These are phyloP conservation scores for Pentalonia nigronervosa DNA, from an alignment of 1,140 invertebrate genomes.

Conservation along the genomic window DNA sequence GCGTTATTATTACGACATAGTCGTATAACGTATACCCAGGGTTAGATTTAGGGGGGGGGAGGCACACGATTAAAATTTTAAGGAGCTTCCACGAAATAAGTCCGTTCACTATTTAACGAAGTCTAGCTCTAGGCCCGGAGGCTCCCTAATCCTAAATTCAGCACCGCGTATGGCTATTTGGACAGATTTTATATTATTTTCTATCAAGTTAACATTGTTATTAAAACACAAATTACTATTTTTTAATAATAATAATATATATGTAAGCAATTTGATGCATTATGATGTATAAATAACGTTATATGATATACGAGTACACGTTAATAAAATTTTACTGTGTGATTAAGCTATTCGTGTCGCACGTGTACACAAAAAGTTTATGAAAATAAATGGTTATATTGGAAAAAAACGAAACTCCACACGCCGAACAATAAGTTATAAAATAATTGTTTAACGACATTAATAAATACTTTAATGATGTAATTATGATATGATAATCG, in stretches of 20 bases:
- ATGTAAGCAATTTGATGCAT: background rate
- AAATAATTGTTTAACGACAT: background rate
- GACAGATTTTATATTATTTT: background rate
- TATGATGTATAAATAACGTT: background rate
- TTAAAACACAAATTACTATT: no score
- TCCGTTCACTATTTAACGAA: background rate
- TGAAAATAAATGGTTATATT: background rate
- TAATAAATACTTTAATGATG: background rate
- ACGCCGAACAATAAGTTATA: background rate
- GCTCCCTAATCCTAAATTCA: background rate
- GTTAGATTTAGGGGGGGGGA: no score
- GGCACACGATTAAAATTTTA: no score
- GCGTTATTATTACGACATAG: no score
- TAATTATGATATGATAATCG: background rate
- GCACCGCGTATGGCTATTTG: background rate
- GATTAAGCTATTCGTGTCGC: background rate
- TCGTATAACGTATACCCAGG: no score
- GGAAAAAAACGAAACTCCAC: background rate
- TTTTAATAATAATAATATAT: background rate
- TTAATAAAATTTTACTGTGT: background rate
- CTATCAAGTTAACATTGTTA: background rate
- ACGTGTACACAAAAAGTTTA: background rate
- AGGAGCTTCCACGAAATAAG: background rate
- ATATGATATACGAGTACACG: no score
- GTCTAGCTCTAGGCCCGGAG: no score